These are phyloP conservation scores for Acarapis woodi DNA, from an alignment of 1,140 invertebrate genomes.

Conservation along the genomic window DNA sequence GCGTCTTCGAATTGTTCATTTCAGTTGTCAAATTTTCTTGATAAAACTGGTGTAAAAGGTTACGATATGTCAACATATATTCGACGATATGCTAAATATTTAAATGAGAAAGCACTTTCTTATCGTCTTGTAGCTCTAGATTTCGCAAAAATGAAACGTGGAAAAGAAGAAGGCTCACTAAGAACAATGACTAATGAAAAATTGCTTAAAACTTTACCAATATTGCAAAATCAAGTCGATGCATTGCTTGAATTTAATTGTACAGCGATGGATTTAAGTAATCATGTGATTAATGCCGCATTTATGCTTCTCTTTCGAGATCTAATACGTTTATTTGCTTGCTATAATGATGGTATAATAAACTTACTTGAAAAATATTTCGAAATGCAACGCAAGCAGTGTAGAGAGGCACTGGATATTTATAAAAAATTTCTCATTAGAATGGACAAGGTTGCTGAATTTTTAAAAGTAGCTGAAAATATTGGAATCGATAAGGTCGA, in stretches of 20 bases:
- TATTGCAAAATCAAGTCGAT: conserved; percentile 80
- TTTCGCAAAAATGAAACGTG: conserved; percentile 97
- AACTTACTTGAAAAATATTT: conserved; percentile 86
- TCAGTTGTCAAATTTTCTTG: conserved; percentile 83
- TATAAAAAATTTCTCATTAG: conserved; percentile 97
- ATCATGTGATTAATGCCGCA: conserved; percentile 92
- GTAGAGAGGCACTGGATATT: conserved; percentile 81
- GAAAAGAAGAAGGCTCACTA: conserved; percentile 84
- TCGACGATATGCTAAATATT: conserved; percentile 85
- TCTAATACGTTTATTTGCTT: conserved; percentile 91
- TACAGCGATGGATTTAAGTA: conserved; percentile 78
- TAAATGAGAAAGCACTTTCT: conserved; percentile 93
- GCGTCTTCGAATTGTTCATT: conserved; percentile 97
- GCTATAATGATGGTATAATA: conserved; percentile 98
- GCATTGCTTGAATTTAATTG: conserved; percentile 89
- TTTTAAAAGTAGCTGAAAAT: conserved; percentile 87
- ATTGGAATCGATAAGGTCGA: conserved; percentile 97
- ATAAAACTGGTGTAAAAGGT: conserved; percentile 65
- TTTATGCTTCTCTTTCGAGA: conserved; percentile 96
- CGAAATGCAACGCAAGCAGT: conserved; percentile 96
- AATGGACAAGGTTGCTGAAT: conserved; percentile 95
- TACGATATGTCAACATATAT: conserved; percentile 99
- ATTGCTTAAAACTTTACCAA: conserved; percentile 79
- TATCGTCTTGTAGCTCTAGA: conserved; percentile 96
- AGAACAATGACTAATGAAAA: conserved; percentile 93